A percentile compares a stretch with the other conserved stretches of the same genome.
These are phyloP conservation scores for Caenorhabditis sp. DNA, from an alignment of 2,888 invertebrate species.

Conservation along the genomic window DNA sequence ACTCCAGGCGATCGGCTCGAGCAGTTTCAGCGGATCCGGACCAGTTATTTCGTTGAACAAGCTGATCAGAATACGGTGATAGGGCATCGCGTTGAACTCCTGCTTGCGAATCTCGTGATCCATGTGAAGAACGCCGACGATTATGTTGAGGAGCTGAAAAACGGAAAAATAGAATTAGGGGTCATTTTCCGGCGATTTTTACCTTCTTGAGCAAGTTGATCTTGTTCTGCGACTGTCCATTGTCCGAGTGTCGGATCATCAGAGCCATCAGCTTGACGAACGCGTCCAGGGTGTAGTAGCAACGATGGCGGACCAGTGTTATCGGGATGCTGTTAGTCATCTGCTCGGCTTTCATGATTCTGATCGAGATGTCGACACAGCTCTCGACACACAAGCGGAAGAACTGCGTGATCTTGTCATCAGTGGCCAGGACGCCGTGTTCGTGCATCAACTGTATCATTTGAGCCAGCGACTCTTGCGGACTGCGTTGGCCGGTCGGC, in stretches of 20 bases:
- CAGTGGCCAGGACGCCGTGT: slow-evolving; percentile 96
- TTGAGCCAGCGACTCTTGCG: slow-evolving; percentile 91
- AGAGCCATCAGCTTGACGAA: slow-evolving; percentile 84
- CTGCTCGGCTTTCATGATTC: slow-evolving; percentile 84
- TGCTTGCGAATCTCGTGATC: slow-evolving; percentile 94
- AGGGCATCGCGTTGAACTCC: slow-evolving; percentile 97
- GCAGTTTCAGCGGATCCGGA: slow-evolving; percentile 85
- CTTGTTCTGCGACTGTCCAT: slow-evolving; percentile 94
- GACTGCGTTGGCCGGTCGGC: slow-evolving; percentile 76
- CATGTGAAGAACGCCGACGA: slow-evolving; percentile 94
- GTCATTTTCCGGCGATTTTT: background rate
- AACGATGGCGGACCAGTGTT: slow-evolving; percentile 90
- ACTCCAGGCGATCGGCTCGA: slow-evolving; percentile 95
- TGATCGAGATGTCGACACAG: slow-evolving; percentile 95
- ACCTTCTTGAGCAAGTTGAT: slow-evolving; percentile 94
- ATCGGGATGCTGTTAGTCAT: slow-evolving; percentile 53
- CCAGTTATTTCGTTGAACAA: slow-evolving; percentile 96
- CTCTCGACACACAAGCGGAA: slow-evolving; percentile 97
- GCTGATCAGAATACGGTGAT: slow-evolving; percentile 96
- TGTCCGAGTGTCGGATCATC: slow-evolving; percentile 89
- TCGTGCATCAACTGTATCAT: slow-evolving; percentile 94
- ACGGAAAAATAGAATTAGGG: no score
- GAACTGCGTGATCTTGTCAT: slow-evolving; percentile 96
- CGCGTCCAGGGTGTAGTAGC: slow-evolving; percentile 90
- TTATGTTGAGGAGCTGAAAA: slow-evolving; percentile 89